These are phyloP conservation scores for Carposina sasakii DNA, from an alignment of 1,140 invertebrate species.

Conservation along the genomic window DNA sequence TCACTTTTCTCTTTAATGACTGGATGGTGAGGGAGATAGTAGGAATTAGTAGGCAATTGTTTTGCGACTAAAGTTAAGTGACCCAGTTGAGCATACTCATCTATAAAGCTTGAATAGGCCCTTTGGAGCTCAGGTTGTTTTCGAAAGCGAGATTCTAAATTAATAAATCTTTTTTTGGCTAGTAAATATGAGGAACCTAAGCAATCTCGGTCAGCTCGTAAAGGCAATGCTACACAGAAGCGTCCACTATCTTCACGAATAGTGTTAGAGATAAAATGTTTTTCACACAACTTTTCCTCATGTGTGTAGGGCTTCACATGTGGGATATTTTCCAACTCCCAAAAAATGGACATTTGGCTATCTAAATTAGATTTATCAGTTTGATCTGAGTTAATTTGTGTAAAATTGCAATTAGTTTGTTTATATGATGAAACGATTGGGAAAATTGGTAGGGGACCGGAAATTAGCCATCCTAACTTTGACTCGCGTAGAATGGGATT, in stretches of 20 bases:
- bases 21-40: constrained; percentile 18
- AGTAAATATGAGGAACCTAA: not conserved
- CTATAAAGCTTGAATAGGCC: not conserved
- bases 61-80: not conserved
- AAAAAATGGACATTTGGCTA: too few species aligned
- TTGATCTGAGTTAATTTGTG: too few species aligned
- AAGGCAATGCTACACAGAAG: not conserved
- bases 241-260: not conserved
- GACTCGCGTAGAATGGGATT: constrained; percentile 13
- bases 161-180: not conserved
- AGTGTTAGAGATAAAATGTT: not conserved
- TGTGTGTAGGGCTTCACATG: too few species aligned
- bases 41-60: too few species aligned
- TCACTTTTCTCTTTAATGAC: constrained; percentile 10
- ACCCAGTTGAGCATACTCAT: not conserved
- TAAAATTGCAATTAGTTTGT: too few species aligned
- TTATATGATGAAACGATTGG: too few species aligned
- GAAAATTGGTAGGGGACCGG: constrained; percentile 2
- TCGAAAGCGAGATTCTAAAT: not conserved
- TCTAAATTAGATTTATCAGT: too few species aligned
- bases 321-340: too few species aligned
- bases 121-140: not conserved
- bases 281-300: not conserved
- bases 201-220: not conserved
- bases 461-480: constrained; percentile 16